Conservation (phyloP, 2,888 invertebrate genomes). For the Cerastis rubricosa region DNA sequence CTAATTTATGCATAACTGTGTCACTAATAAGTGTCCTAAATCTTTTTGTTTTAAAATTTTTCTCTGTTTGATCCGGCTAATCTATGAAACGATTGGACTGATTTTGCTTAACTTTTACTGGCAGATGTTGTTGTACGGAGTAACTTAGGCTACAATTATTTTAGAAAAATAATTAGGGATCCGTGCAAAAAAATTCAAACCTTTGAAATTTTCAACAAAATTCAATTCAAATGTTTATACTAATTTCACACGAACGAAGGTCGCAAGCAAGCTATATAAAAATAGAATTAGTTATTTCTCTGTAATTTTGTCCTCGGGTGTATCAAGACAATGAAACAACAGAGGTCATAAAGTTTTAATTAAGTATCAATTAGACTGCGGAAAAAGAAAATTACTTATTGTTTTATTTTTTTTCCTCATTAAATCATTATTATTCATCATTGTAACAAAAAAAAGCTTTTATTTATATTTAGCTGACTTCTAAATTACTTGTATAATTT, state of each 20-base stretch:
- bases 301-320: slow-evolving; percentile 3
- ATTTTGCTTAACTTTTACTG: too few relatives aligned
- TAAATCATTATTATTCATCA: background rate
- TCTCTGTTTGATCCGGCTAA: too few relatives aligned
- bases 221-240: too few relatives aligned
- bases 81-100: too few relatives aligned
- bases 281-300: background rate
- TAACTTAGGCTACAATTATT: too few relatives aligned
- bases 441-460: background rate
- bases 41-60: too few relatives aligned
- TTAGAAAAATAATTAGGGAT: too few relatives aligned
- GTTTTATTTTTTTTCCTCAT: background rate
- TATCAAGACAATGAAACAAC: background rate
- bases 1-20: background rate
- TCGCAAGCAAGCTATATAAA: background rate
- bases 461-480: background rate
- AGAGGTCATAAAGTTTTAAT: slow-evolving; percentile 1
- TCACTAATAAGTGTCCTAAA: too few relatives aligned
- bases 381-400: background rate
- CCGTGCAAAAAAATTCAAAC: too few relatives aligned
- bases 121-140: too few relatives aligned
- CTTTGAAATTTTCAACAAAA: too few relatives aligned
- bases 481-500: background rate
- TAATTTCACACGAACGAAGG: too few relatives aligned
- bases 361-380: slow-evolving; percentile 13